Evolutionary conservation across 2,797 vertebrate species (phyloP).

Genomic region (Chrosomus eos): DNA sequence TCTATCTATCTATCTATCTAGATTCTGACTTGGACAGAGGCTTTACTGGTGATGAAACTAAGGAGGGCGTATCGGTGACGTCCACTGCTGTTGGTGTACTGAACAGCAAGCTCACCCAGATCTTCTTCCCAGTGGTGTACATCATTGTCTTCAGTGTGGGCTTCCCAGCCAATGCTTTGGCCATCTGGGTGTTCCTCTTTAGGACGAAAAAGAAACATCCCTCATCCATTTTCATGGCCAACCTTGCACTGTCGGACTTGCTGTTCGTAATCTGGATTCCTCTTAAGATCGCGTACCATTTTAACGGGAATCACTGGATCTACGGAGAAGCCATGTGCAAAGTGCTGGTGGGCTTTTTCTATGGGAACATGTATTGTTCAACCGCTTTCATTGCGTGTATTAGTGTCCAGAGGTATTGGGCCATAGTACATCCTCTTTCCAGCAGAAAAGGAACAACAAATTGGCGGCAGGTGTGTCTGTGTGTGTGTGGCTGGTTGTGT

Average conservation of each 20-base stretch:
- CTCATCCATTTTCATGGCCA: constrained; percentile 89
- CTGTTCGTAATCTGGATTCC: constrained; percentile 86
- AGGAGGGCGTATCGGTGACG: constrained; percentile 61
- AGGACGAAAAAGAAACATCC: constrained; percentile 88
- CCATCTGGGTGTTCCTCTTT: constrained; percentile 85
- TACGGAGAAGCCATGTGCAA: constrained; percentile 85
- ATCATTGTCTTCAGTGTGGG: constrained; percentile 82
- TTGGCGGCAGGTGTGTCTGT: constrained; percentile 72
- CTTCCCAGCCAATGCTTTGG: constrained; percentile 85
- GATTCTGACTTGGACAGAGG: constrained; percentile 63
- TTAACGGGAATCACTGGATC: constrained; percentile 86
- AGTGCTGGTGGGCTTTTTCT: constrained; percentile 88
- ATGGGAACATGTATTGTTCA: constrained; percentile 95
- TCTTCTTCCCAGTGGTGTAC: constrained; percentile 90
- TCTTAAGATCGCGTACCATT: constrained; percentile 88
- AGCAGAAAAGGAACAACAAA: constrained; percentile 51
- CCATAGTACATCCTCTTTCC: constrained; percentile 85
- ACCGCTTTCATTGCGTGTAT: constrained; percentile 87
- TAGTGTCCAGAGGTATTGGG: constrained; percentile 89
- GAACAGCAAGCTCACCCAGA: constrained; percentile 80
- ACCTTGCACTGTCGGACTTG: constrained; percentile 88
- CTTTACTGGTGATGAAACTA: constrained; percentile 69
- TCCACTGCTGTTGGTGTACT: constrained; percentile 68
- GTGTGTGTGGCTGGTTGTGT: constrained; percentile 80
- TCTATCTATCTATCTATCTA: constrained; percentile 11